phyloP scores from a whole-genome alignment of 2,888 invertebrate genomes.

The Synanthedon tipuliformis region DNA sequence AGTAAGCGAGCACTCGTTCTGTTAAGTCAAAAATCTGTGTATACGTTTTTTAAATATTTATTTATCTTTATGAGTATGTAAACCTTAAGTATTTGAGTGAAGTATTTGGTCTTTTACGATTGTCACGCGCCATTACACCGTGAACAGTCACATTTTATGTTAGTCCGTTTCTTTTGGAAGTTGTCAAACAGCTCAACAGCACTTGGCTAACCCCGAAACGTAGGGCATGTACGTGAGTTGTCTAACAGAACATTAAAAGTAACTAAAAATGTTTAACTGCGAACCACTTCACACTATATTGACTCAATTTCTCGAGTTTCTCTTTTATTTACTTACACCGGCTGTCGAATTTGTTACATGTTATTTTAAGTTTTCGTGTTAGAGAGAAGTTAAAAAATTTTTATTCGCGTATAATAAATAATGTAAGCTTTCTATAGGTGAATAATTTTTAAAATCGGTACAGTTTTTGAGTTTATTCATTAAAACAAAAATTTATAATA shows the following conservation, averaged over 20 bases:
- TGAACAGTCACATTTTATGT: background rate
- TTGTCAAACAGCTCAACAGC: slow-evolving; percentile 8
- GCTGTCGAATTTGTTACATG: too few species aligned
- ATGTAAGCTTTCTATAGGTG: too few species aligned
- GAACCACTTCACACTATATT: background rate
- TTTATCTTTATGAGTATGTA: slow-evolving; percentile 12
- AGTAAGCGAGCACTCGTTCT: slow-evolving; percentile 5
- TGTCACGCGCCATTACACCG: slow-evolving; percentile 30
- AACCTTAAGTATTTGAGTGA: slow-evolving; percentile 6
- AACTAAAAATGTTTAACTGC: too few species aligned
- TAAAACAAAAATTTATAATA: too few species aligned
- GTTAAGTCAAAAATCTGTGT: slow-evolving; percentile 8
- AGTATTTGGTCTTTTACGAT: slow-evolving; percentile 23
- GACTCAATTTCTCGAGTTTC: slow-evolving; percentile 3
- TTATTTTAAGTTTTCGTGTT: too few species aligned
- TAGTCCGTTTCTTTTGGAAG: slow-evolving; percentile 15
- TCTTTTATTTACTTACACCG: too few species aligned
- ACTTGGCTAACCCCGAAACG: background rate
- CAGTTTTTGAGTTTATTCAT: too few species aligned
- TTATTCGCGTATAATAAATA: too few species aligned
- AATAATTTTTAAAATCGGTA: too few species aligned
- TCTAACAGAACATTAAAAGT: background rate
- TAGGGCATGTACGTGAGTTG: background rate
- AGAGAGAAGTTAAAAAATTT: too few species aligned
- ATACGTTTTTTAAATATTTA: background rate